A percentile compares a stretch with the other conserved stretches of the same genome.
Conservation (phyloP, 2,113 vertebrate genomes). For the Boulengerochromis microlepis region DNA sequence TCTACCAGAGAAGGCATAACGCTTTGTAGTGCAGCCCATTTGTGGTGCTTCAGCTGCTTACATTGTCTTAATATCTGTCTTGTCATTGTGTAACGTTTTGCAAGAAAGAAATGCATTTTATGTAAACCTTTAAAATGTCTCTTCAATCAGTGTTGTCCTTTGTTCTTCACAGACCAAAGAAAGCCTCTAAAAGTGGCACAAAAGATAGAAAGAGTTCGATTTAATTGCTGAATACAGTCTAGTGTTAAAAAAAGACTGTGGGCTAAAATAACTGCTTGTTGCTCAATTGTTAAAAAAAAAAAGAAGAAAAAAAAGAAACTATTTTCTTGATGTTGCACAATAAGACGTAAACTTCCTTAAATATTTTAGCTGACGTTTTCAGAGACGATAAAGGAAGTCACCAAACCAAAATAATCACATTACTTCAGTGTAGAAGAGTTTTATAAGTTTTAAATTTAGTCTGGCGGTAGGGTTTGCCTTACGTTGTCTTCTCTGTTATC, state of each 20-base stretch:
- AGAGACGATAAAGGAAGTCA: neutral
- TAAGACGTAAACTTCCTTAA: neutral
- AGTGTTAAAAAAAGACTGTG: neutral
- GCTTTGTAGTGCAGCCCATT: neutral
- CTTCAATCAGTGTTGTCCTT: neutral
- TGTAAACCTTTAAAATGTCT: constrained; percentile 3
- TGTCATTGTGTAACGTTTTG: constrained; percentile 2
- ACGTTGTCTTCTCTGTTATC: constrained; percentile 23
- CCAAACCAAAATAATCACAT: neutral
- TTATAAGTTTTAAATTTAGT: neutral
- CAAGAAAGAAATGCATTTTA: constrained; percentile 12
- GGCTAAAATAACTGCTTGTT: neutral
- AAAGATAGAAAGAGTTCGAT: neutral
- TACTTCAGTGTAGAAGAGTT: neutral
- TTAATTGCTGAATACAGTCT: neutral
- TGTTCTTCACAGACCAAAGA: neutral
- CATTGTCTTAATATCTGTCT: neutral
- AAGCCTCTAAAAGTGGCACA: neutral
- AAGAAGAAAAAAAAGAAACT: neutral
- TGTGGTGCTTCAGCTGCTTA: neutral
- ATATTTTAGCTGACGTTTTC: neutral
- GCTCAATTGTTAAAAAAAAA: neutral
- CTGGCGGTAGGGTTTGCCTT: neutral
- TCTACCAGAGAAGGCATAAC: neutral
- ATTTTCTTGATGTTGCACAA: neutral